A percentile compares a stretch with the other conserved stretches of the same genome.
Conservation (phyloP, 2,113 vertebrate genomes). For the Pandion haliaetus region DNA sequence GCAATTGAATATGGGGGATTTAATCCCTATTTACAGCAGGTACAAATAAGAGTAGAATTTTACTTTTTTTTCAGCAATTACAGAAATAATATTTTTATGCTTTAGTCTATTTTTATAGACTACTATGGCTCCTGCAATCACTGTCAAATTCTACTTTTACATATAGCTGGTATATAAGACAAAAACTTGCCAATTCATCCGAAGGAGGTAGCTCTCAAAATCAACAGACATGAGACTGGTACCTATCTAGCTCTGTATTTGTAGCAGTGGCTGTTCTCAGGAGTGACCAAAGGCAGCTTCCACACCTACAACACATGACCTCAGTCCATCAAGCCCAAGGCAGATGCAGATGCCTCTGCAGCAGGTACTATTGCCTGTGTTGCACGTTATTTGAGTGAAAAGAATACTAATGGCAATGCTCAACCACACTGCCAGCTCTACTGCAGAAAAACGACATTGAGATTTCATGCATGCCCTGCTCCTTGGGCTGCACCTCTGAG, state of each 20-base stretch:
- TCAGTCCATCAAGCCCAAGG: not conserved
- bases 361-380: accelerated
- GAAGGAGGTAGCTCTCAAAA: not conserved
- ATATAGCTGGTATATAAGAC: accelerated
- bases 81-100: not conserved
- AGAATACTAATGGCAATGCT: accelerated
- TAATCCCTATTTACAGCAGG: not conserved
- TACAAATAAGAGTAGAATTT: not conserved
- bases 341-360: not conserved
- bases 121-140: not conserved
- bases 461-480: not conserved
- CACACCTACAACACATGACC: accelerated
- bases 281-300: not conserved
- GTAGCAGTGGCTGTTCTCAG: not conserved
- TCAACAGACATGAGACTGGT: accelerated
- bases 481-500: not conserved
- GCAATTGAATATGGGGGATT: not conserved
- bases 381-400: not conserved
- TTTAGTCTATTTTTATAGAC: not conserved
- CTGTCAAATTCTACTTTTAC: not conserved
- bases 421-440: not conserved
- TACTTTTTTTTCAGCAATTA: not conserved
- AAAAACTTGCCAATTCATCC: not conserved
- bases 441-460: not conserved
- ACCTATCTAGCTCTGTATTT: not conserved